Percentiles rank a stretch among this genome's conserved stretches.
Evolutionary conservation across 2,888 invertebrate genomes (phyloP).

Genomic region (Pammene fasciana): DNA sequence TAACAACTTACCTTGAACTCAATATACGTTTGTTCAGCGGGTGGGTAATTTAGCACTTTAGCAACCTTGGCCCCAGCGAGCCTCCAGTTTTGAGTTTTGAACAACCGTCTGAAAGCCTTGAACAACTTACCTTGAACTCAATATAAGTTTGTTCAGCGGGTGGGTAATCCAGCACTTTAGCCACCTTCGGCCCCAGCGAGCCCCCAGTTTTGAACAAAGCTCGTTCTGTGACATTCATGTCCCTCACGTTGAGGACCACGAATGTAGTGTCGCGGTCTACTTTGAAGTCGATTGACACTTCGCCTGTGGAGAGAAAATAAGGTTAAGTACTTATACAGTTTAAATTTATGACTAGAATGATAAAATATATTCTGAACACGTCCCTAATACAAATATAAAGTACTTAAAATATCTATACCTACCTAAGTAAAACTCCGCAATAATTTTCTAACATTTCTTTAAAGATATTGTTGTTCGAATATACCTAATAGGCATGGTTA

Average conservation of each 20-base stretch:
- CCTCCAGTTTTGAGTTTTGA: slow-evolving; percentile 77
- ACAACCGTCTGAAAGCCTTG: slow-evolving; percentile 52
- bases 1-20: slow-evolving; percentile 85
- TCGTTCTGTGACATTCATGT: slow-evolving; percentile 93
- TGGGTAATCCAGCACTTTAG: slow-evolving; percentile 90
- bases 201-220: slow-evolving; percentile 80
- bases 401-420: too few species aligned
- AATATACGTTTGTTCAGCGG: slow-evolving; percentile 93
- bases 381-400: too few species aligned
- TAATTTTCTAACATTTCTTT: too few species aligned
- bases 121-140: slow-evolving; percentile 85
- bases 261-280: slow-evolving; percentile 92
- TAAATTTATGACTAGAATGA: too few species aligned
- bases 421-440: too few species aligned
- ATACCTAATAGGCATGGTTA: too few species aligned
- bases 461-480: too few species aligned
- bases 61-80: slow-evolving; percentile 87
- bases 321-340: too few species aligned
- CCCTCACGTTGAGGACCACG: slow-evolving; percentile 92
- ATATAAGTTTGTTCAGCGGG: slow-evolving; percentile 93
- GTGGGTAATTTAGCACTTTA: slow-evolving; percentile 90
- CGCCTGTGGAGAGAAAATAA: slow-evolving; percentile 80
- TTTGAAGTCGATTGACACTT: slow-evolving; percentile 93
- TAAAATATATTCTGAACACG: too few species aligned
- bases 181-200: slow-evolving; percentile 87